A percentile compares a stretch with the other conserved stretches of the same genome.
These are phyloP conservation scores for Lathronympha strigana DNA, from an alignment of 2,888 invertebrate species.

Conservation along the genomic window DNA sequence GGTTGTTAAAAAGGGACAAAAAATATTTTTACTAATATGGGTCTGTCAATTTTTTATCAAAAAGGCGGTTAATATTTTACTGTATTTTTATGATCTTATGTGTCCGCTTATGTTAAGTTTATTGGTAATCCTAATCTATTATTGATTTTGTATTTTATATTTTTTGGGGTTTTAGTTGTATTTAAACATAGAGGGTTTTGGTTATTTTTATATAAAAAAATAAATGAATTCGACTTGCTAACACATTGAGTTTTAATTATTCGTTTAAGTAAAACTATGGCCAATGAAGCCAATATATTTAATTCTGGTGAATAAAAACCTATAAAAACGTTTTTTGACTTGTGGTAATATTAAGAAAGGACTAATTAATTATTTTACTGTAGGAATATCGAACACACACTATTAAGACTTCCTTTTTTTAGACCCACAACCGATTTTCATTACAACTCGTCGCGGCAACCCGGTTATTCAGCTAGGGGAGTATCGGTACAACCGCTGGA, in stretches of 20 bases:
- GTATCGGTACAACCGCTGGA: conserved; percentile 52
- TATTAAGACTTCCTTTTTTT: not conserved
- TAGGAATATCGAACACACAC: not conserved
- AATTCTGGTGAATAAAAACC: too few species aligned
- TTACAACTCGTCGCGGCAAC: conserved; percentile 33
- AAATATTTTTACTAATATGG: too few species aligned
- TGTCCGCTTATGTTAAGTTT: not conserved
- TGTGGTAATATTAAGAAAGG: too few species aligned
- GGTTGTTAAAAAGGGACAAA: too few species aligned
- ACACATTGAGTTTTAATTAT: too few species aligned
- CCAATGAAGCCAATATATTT: too few species aligned
- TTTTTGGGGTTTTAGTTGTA: not conserved
- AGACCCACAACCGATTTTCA: conserved; percentile 15
- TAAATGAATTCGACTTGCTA: not conserved
- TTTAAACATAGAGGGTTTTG: not conserved
- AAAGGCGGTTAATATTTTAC: too few species aligned
- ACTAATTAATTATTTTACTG: not conserved
- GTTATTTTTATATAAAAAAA: not conserved
- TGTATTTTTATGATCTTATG: too few species aligned
- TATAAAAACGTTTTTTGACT: too few species aligned
- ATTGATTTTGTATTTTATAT: not conserved
- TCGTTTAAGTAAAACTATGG: too few species aligned
- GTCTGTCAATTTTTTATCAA: too few species aligned
- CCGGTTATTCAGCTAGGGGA: conserved; percentile 32
- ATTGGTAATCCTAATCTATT: not conserved